These are phyloP conservation scores for Drosophila teissieri DNA, from an alignment of 1,140 invertebrate genomes.

Conservation along the genomic window DNA sequence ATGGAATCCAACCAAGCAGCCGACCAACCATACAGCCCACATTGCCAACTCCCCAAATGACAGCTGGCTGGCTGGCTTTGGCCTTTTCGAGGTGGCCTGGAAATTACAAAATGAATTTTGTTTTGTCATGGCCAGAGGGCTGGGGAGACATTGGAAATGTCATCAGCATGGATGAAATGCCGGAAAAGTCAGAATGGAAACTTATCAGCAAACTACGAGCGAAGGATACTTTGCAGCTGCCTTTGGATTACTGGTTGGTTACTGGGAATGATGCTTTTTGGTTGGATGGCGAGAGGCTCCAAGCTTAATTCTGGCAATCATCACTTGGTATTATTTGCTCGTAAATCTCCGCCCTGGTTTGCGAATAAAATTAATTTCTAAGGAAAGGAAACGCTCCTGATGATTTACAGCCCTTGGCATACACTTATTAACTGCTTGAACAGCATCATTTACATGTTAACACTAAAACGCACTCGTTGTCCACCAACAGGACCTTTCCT, in stretches of 20 bases:
- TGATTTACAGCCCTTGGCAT: slow-evolving; percentile 71
- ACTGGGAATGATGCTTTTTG: neutral
- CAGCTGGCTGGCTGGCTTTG: slow-evolving; percentile 57
- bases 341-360: slow-evolving; percentile 36
- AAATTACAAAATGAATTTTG: slow-evolving; percentile 82
- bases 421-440: slow-evolving; percentile 77
- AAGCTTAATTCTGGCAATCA: slow-evolving; percentile 49
- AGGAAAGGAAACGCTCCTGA: slow-evolving; percentile 50
- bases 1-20: slow-evolving; percentile 48
- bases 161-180: slow-evolving; percentile 81
- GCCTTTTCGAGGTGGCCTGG: slow-evolving; percentile 58
- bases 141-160: slow-evolving; percentile 72
- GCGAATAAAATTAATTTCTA: slow-evolving; percentile 64
- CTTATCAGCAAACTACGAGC: slow-evolving; percentile 78
- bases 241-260: slow-evolving; percentile 26
- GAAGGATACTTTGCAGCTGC: slow-evolving; percentile 67
- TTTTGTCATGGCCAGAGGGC: slow-evolving; percentile 44
- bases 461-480: slow-evolving; percentile 79
- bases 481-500: slow-evolving; percentile 25
- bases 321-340: slow-evolving; percentile 55
- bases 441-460: slow-evolving; percentile 84
- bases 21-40: slow-evolving; percentile 8
- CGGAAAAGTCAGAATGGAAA: slow-evolving; percentile 82
- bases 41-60: slow-evolving; percentile 40
- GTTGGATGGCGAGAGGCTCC: neutral